Percentiles rank a stretch among this genome's conserved stretches.
Evolutionary conservation across 2,888 invertebrate species (phyloP).

Genomic region (Drosophila mercatorum): DNA sequence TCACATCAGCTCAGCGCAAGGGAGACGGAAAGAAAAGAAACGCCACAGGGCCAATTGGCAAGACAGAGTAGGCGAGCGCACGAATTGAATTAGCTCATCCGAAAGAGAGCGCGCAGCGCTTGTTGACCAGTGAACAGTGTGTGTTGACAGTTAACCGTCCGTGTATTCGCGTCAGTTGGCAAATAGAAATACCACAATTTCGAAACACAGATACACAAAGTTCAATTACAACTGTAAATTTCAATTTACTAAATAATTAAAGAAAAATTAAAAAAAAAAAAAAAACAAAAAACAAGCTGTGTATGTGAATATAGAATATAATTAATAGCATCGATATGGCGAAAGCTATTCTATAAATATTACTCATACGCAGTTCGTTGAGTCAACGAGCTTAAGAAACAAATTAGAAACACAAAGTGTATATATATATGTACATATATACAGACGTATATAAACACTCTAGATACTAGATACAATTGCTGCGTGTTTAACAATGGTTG

Average conservation of each 20-base stretch:
- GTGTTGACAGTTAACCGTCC: slow-evolving; percentile 34
- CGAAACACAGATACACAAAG: neutral
- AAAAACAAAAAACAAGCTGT: neutral
- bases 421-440: neutral
- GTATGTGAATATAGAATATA: slow-evolving; percentile 5
- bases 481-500: slow-evolving; percentile 19
- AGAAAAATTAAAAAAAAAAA: too few relatives aligned
- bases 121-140: slow-evolving; percentile 52
- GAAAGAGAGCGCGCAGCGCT: slow-evolving; percentile 35
- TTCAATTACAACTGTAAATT: neutral
- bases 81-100: slow-evolving; percentile 53
- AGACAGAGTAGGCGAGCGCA: slow-evolving; percentile 19
- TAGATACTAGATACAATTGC: neutral
- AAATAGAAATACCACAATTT: slow-evolving; percentile 4
- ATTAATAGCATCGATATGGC: slow-evolving; percentile 8
- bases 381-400: slow-evolving; percentile 10
- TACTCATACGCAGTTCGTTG: slow-evolving; percentile 19
- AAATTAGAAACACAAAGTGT: slow-evolving; percentile 4
- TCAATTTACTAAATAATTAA: neutral
- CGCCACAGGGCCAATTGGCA: slow-evolving; percentile 4
- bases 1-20: neutral
- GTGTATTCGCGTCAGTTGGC: slow-evolving; percentile 3
- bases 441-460: too few relatives aligned
- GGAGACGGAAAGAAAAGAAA: neutral
- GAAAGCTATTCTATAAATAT: slow-evolving; percentile 30